Base-by-base conservation (phyloP, 2,888 invertebrate genomes). In the Orgyia antiqua region DNA sequence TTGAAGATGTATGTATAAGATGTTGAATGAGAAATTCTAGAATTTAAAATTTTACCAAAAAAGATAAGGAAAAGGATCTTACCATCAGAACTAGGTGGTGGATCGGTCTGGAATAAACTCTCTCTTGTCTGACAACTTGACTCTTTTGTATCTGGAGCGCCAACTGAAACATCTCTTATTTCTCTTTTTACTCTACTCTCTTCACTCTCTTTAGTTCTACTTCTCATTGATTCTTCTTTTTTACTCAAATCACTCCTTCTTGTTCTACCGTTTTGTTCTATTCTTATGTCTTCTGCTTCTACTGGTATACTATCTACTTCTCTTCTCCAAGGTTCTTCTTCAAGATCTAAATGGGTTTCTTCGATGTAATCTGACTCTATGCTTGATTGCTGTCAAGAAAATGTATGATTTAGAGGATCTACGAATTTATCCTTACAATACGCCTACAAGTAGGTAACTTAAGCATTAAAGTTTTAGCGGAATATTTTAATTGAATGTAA, bases 91-190 rank as follows among this genome's bases (percentile, higher is more conserved):
- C 84, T 82, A 0, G 70, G 67, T 0, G 80, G 68, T 1, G 77
- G 63, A 26, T 79, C 84, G 0, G 71, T 54, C 30, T 84, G 80
- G 60, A 93, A 93, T 17, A 94, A 74, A 57, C 93, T 93, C 67
- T 94, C 95, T 48, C 95, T 88, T 0, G 95, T 95, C 68, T 95
- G 95, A 65, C 95, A 95, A 0, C 79, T 71, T 1, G 80, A 82
- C 36, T 86, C 86, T 40, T 83, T 86, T 0, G 83, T 84, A 44
- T 86, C 84, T 4, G 84, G 84, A 0, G 74, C 79, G 0, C 83
- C 82, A 7, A 83, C 83, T 0, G 84, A 83, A 4, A 61, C 83
- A 40, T 84, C 84, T 54, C 78, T 67, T 29, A 71, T 83, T 42
- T 80, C 74, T 19, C 65, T 79, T 47, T 55, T 73, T 17, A 68